A percentile compares a stretch with the other conserved stretches of the same genome.
Conservation (phyloP, 2,113 vertebrate genomes). For the Thunnus maccoyii region DNA sequence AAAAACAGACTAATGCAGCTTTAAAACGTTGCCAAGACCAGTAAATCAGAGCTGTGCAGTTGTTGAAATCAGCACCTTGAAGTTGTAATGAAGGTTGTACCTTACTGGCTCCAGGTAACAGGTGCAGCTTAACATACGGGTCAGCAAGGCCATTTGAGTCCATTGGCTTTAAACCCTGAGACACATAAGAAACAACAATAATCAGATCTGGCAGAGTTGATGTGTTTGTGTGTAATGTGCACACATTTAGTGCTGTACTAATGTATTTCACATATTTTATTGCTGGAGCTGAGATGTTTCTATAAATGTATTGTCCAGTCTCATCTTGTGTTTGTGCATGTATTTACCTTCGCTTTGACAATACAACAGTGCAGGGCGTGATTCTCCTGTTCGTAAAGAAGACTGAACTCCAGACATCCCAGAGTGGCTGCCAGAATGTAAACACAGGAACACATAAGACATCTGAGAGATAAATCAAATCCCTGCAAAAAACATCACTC, state of each 20-base stretch:
- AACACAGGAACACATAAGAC: slow-evolving; percentile 31
- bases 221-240: too few relatives aligned
- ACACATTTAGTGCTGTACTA: too few relatives aligned
- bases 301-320: not conserved
- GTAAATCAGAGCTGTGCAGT: too few relatives aligned
- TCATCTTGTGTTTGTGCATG: too few relatives aligned
- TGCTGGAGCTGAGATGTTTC: not conserved
- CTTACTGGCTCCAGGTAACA: slow-evolving; percentile 96
- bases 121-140: slow-evolving; percentile 95
- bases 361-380: slow-evolving; percentile 91
- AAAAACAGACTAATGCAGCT: too few relatives aligned
- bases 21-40: too few relatives aligned
- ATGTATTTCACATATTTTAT: too few relatives aligned
- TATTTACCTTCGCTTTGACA: slow-evolving; percentile 90
- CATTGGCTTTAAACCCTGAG: slow-evolving; percentile 95
- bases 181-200: not conserved
- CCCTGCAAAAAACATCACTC: too few relatives aligned
- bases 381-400: slow-evolving; percentile 92
- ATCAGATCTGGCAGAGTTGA: not conserved
- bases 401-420: slow-evolving; percentile 93
- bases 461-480: too few relatives aligned
- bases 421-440: slow-evolving; percentile 87
- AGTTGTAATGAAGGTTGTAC: slow-evolving; percentile 64
- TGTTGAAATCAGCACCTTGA: too few relatives aligned
- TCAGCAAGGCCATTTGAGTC: slow-evolving; percentile 95